Evolutionary conservation across 2,113 vertebrate genomes (phyloP), one percentile per base, ranked within the genome.

Genomic region (Microcebus jonahi): DNA sequence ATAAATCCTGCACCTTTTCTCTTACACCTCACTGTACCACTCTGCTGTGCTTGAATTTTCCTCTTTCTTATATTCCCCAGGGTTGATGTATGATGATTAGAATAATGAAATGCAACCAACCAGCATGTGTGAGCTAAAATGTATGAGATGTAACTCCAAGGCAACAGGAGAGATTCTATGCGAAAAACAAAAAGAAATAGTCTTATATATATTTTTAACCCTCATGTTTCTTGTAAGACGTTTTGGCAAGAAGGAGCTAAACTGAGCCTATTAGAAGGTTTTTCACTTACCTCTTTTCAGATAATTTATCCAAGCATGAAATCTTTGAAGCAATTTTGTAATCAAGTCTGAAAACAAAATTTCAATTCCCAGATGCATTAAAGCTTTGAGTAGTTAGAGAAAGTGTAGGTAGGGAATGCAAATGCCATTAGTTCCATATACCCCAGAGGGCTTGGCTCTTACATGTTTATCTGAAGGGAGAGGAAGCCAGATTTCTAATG

Each of bases 311-410:
- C 84, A 87, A 87, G 55, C 91, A 73, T 39, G 34, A 90, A 89
- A 82, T 89, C 39, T 94, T 73, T 67, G 15, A 86, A 95, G 61
- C 18, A 67, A 82, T 67, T 90, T 89, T 97, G 48, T 96, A 89
- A 95, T 92, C 39, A 82, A 82, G 68, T 77, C 88, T 77, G 70
- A 85, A 91, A 65, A 85, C 31, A 71, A 81, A 75, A 36, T 91
- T 84, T 76, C 20, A 91, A n/a, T 81, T 27, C 10, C 65, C 23
- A 17, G 65, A 84, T 59, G 53, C 45, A 71, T 29, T 42, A 73
- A 95, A 81, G 25, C 34, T 20, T 34, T n/a, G 20, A n/a, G 48
- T 90, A 63, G 39, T 77, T 55, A 81, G 48, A 76, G 36, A 10
- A 12, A 45, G 4, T 88, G 27, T 57, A 6, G 90, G 7, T 34